These are phyloP conservation scores for Temnopleurus reevesii DNA, from an alignment of 53 echinoderm and acorn worm genomes.

Conservation along the genomic window DNA sequence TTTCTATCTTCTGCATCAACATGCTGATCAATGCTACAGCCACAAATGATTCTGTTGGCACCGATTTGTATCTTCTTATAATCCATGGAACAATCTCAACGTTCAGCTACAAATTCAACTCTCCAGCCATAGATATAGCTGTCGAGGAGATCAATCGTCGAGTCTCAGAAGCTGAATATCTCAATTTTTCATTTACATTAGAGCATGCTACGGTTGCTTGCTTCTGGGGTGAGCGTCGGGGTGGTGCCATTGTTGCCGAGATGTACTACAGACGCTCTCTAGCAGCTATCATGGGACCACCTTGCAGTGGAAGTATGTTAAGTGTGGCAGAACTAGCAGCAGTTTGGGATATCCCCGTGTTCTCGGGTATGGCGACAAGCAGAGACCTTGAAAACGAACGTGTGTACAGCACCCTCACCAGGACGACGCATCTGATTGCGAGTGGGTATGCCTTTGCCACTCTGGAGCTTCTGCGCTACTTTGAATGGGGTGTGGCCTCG, in stretches of 20 bases:
- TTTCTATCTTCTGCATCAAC: neutral
- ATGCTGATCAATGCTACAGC: neutral
- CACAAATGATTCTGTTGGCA: neutral
- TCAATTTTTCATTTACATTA: neutral
- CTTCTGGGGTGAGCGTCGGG: neutral
- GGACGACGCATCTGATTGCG: conserved; percentile 55
- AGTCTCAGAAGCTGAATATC: neutral
- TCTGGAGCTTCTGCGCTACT: conserved; percentile 27
- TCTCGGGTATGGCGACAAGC: conserved; percentile 68
- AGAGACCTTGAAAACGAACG: conserved; percentile 48
- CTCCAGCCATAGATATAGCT: conserved; percentile 36
- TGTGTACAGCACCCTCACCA: conserved; percentile 63
- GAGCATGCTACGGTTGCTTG: neutral
- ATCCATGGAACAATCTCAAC: neutral
- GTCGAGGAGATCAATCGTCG: conserved; percentile 16
- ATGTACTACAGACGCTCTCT: conserved; percentile 35
- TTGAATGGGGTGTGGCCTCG: conserved; percentile 34
- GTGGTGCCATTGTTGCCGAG: conserved; percentile 60
- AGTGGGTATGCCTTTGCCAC: conserved; percentile 58
- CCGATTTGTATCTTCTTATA: conserved; percentile 8
- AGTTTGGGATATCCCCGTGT: conserved; percentile 69
- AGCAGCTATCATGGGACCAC: conserved; percentile 73
- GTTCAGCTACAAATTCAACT: neutral
- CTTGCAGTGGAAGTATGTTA: conserved; percentile 65
- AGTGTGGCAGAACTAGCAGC: conserved; percentile 72